Base-by-base conservation (phyloP, 2,797 vertebrate genomes). In the Enteromius afrohamiltoni region DNA sequence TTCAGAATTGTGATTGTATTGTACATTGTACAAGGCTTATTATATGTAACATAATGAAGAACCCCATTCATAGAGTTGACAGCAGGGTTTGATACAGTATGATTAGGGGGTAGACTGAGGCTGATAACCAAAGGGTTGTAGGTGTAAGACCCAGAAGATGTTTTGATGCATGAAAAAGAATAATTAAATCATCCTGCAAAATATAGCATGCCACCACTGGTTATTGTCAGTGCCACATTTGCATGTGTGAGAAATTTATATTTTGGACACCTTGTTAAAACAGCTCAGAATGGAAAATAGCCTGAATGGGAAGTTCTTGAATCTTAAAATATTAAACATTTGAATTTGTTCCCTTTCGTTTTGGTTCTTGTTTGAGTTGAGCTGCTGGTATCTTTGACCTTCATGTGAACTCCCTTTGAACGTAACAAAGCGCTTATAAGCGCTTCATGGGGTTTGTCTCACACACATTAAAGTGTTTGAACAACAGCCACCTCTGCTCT, bases 391-490 rank as follows among this genome's bases (percentile, higher is more conserved):
- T 21, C 58, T 45, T 10, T 80, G 83, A 49, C 77, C 77, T 29
- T 77, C 42, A 73, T 64, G 17, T 80, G 58, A 84, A 73, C 68
- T 58, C 34, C 31, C 34, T 73, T 71, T 84, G 60, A 79, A 73
- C 17, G 0, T 23, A 16, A 19, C 64, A 58, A 37, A 80, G 34
- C 42, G 49, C 51, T 42, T 60, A 45, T 60, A 45, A 80, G 17
- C 51, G 45, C 67, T 70, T 80, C 79, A 80, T 51, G 45, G 65
- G 23, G 34, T 42, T 79, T 16, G 5, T 80, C 51, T 70, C 51
- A 29, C 67, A 70, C n/a, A 31, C 49, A 71, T 80, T 80, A 71
- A 58, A 58, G 51, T 23, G 65, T 80, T 37, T 58, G 79, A 34
- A 69, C 78, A 69, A 13, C 65, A 42, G n/a, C 49, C 65, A 40